phyloP scores from a whole-genome alignment of 2,888 invertebrate genomes.

The Synergus gifuensis region DNA sequence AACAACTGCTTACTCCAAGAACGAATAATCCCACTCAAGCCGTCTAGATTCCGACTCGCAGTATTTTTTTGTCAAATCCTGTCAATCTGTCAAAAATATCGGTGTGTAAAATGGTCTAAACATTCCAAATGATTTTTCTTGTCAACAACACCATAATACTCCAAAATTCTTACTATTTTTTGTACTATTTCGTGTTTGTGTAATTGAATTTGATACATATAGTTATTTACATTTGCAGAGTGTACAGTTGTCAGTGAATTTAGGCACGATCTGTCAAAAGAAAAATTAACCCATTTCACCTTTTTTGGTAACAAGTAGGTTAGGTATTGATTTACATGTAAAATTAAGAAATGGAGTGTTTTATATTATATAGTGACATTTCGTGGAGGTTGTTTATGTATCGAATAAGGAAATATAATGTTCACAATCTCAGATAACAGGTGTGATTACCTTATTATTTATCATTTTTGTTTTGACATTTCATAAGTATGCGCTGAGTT shows the following conservation, averaged over 20 bases:
- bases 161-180: background rate
- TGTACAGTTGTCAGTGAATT: background rate
- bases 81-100: background rate
- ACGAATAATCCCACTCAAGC: background rate
- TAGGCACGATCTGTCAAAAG: background rate
- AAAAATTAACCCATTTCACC: background rate
- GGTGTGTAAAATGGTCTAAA: background rate
- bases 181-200: background rate
- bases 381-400: background rate
- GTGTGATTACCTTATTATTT: background rate
- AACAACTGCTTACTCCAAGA: conserved; percentile 12
- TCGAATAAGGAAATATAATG: background rate
- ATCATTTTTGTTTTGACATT: background rate
- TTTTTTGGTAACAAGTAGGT: background rate
- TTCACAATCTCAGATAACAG: background rate
- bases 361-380: background rate
- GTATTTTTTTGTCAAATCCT: background rate
- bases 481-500: background rate
- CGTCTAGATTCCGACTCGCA: background rate
- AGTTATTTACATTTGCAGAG: background rate
- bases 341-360: background rate
- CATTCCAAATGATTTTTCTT: background rate
- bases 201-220: background rate
- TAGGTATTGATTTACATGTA: background rate
- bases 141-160: background rate